Evolutionary conservation across 1,140 invertebrate species (phyloP).

Genomic region (Drosophila busckii): DNA sequence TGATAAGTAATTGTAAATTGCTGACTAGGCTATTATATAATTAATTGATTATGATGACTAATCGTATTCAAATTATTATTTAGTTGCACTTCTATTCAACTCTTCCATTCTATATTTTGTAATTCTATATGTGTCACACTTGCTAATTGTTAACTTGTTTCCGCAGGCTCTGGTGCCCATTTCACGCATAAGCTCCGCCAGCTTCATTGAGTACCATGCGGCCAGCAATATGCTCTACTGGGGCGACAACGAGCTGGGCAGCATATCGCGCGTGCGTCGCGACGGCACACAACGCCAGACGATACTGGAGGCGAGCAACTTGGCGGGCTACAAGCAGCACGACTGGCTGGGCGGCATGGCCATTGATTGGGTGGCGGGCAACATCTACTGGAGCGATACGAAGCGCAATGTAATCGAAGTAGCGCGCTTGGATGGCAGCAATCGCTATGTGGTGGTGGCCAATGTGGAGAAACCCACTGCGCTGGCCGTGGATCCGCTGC

Average conservation of each 20-base stretch:
- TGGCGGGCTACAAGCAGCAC: slow-evolving; percentile 78
- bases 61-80: background rate
- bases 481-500: slow-evolving; percentile 84
- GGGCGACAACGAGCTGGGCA: slow-evolving; percentile 88
- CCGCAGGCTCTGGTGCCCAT: slow-evolving; percentile 85
- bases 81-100: background rate
- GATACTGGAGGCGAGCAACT: slow-evolving; percentile 80
- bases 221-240: slow-evolving; percentile 87
- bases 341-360: slow-evolving; percentile 82
- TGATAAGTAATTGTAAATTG: no score
- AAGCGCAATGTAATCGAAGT: slow-evolving; percentile 93
- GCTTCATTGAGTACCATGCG: slow-evolving; percentile 88
- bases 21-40: no score
- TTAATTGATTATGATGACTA: no score
- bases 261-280: slow-evolving; percentile 86
- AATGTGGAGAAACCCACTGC: slow-evolving; percentile 85
- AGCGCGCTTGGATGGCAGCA: slow-evolving; percentile 87
- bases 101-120: background rate
- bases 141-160: no score
- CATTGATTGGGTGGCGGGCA: slow-evolving; percentile 91
- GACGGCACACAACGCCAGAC: slow-evolving; percentile 86
- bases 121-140: no score
- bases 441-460: slow-evolving; percentile 88
- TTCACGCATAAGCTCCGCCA: slow-evolving; percentile 87
- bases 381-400: slow-evolving; percentile 95